Evolutionary conservation across 1,140 invertebrate species (phyloP).

Genomic region (Penaeus vannamei): DNA sequence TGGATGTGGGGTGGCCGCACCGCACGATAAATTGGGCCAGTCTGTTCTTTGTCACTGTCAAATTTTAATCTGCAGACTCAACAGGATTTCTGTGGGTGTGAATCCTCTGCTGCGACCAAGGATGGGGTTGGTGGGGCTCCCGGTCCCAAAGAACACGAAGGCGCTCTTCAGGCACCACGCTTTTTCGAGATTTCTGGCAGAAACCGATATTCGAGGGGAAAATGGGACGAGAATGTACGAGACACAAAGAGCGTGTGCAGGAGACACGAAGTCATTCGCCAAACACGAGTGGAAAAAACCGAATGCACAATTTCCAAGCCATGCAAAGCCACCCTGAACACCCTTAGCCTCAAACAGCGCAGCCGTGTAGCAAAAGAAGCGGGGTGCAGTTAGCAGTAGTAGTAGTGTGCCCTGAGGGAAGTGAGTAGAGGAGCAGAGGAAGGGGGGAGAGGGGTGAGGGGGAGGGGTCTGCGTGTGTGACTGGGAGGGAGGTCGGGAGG

Average conservation of each 20-base stretch:
- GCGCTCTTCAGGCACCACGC: background rate
- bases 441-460: background rate
- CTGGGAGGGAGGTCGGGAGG: background rate
- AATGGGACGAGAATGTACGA: slow-evolving; percentile 33
- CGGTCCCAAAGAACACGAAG: background rate
- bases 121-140: slow-evolving; percentile 13
- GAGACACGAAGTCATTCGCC: slow-evolving; percentile 6
- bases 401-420: too few species aligned
- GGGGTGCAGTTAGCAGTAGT: too few species aligned
- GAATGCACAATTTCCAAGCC: background rate
- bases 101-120: slow-evolving; percentile 26
- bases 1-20: slow-evolving; percentile 47
- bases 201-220: background rate
- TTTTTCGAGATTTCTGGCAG: background rate
- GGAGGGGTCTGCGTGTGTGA: background rate
- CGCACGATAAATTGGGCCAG: slow-evolving; percentile 59
- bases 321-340: too few species aligned
- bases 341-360: too few species aligned
- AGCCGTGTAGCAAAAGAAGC: too few species aligned
- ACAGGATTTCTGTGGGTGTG: slow-evolving; percentile 55
- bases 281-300: background rate
- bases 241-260: slow-evolving; percentile 41
- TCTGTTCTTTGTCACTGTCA: slow-evolving; percentile 63
- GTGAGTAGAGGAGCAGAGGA: background rate
- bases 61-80: slow-evolving; percentile 59